phyloP scores from a whole-genome alignment of 2,888 invertebrate genomes.

The Parnassius mnemosyne region DNA sequence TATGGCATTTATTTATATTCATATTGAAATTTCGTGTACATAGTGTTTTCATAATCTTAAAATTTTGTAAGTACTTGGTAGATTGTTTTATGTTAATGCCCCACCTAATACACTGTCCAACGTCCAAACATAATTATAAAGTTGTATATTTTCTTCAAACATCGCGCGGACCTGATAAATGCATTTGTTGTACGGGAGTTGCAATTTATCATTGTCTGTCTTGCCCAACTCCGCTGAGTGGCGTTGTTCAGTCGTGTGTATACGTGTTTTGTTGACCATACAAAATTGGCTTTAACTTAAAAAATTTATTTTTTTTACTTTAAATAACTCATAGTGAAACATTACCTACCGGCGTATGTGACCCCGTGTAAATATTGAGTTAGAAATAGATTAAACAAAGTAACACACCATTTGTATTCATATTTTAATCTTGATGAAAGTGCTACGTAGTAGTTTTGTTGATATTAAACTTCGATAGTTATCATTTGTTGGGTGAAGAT shows the following conservation, averaged over 20 bases:
- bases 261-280: slow-evolving; percentile 8
- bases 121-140: slow-evolving; percentile 19
- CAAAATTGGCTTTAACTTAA: slow-evolving; percentile 5
- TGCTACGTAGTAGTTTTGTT: too few species aligned
- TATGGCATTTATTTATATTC: too few species aligned
- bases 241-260: slow-evolving; percentile 8
- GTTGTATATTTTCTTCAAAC: slow-evolving; percentile 19
- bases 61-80: too few species aligned
- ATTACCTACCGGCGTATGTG: slow-evolving; percentile 1
- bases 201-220: slow-evolving; percentile 25
- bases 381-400: too few species aligned
- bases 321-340: slow-evolving; percentile 3
- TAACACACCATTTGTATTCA: too few species aligned
- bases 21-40: too few species aligned
- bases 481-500: too few species aligned
- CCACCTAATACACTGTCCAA: slow-evolving; percentile 9
- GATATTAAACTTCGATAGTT: too few species aligned
- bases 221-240: slow-evolving; percentile 13
- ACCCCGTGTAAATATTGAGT: neutral
- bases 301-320: too few species aligned
- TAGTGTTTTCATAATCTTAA: too few species aligned
- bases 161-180: slow-evolving; percentile 16
- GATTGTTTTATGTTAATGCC: too few species aligned
- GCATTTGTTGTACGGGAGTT: slow-evolving; percentile 22
- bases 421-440: too few species aligned